Evolutionary conservation across 2,797 vertebrate genomes (phyloP), one percentile per base, ranked within the genome.

Genomic region (Darevskia nairensis): DNA sequence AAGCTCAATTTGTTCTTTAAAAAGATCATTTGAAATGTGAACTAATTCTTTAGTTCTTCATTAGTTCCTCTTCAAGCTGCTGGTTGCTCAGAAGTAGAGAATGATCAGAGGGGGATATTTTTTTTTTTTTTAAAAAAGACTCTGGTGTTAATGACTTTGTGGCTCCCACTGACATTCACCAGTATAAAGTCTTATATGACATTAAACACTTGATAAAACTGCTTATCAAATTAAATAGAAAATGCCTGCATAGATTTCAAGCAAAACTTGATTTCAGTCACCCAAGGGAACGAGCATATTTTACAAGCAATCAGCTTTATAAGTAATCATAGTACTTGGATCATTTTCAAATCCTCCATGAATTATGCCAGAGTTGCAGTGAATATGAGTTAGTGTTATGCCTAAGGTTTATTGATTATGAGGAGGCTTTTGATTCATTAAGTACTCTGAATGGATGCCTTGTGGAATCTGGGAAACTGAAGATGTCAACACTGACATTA

Each of bases 381-480:
- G 66, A 80, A 80, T 44, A 74, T 80, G 50, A 80, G 66, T 86
- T 86, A 86, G 77, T 59, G 27, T 59, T 72, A n/a, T 87, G 78
- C 46, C 85, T 81, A 74, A 82, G 39, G 10, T 82, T 82, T 75
- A 87, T 82, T 87, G 79, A 82, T 82, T 87, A 87, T 75, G 69
- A 82, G 80, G 61, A 66, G 29, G 11, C 23, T 76, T 82, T 87
- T 29, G 55, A 66, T 82, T 82, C 50, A 82, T 81, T 82, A 81
- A 82, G 7, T 75, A 75, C 55, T 64, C 19, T 64, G 69, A 82
- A 81, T 46, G 55, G 68, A 87, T 75, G 68, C 87, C 78, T 89
- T 88, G 90, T 80, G 90, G 84, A 92, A 91, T 74, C 15, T 75
- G 69, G 35, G 50, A 85, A 82, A 76, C 61, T 46, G 68, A 75